Conservation (phyloP, 2,797 vertebrate genomes). For the Cryptoprocta ferox region DNA sequence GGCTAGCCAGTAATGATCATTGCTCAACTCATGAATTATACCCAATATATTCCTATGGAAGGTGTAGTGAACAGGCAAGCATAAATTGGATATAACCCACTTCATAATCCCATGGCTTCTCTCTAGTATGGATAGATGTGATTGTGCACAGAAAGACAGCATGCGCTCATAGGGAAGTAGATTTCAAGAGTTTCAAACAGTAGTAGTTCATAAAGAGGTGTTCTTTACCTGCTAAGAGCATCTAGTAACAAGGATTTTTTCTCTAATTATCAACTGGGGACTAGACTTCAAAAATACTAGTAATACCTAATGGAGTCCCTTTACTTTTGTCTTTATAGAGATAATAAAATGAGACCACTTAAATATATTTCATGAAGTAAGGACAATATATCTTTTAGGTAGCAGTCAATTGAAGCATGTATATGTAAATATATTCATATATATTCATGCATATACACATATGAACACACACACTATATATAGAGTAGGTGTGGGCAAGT, state of each 20-base stretch:
- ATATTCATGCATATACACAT: neutral
- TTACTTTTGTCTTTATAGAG: neutral
- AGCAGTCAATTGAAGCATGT: neutral
- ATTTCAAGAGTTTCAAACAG: neutral
- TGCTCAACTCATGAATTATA: neutral
- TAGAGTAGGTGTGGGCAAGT: neutral
- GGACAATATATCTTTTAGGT: neutral
- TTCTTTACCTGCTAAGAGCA: neutral
- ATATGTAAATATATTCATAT: neutral
- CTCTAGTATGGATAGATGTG: neutral
- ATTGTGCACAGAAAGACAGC: neutral
- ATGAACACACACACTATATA: neutral
- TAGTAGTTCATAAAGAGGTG: neutral
- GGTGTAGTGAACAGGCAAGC: neutral
- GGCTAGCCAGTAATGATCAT: neutral
- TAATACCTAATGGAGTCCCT: neutral
- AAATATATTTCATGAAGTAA: constrained; percentile 6
- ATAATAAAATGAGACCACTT: neutral
- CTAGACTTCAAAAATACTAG: neutral
- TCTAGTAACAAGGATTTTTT: neutral
- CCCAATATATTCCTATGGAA: neutral
- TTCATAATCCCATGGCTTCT: neutral
- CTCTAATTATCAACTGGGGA: neutral
- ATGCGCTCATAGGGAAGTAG: neutral
- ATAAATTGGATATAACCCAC: neutral